Conservation (phyloP, 1,140 invertebrate species). For the Rhagoletis pomonella region DNA sequence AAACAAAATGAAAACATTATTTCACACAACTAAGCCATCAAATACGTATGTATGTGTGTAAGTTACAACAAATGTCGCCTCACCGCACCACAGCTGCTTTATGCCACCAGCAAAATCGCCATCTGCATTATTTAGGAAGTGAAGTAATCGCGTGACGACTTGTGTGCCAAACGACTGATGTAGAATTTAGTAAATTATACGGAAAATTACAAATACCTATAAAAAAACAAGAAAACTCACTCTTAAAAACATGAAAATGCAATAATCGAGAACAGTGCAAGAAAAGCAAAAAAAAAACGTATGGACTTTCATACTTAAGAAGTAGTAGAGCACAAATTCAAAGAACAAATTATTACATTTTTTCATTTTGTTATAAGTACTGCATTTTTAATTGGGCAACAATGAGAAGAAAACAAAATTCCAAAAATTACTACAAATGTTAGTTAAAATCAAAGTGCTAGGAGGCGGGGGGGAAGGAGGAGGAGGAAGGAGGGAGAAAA, state of each 20-base stretch:
- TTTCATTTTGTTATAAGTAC: background rate
- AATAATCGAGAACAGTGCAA: conserved; percentile 7
- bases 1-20: no score
- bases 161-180: conserved; percentile 54
- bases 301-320: conserved; percentile 39
- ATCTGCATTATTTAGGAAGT: background rate
- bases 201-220: conserved; percentile 3
- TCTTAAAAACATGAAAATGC: conserved; percentile 22
- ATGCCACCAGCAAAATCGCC: background rate
- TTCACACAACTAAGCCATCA: no score
- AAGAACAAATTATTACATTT: conserved; percentile 35
- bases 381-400: conserved; percentile 7
- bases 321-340: conserved; percentile 14
- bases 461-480: background rate
- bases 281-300: conserved; percentile 9
- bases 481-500: background rate
- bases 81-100: background rate
- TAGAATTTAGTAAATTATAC: conserved; percentile 52
- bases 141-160: conserved; percentile 51
- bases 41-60: no score
- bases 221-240: background rate
- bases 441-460: background rate
- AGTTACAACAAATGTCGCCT: background rate
- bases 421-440: background rate
- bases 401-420: background rate